Base-by-base conservation (phyloP, 2,113 vertebrate genomes). In the Aix galericulata region DNA sequence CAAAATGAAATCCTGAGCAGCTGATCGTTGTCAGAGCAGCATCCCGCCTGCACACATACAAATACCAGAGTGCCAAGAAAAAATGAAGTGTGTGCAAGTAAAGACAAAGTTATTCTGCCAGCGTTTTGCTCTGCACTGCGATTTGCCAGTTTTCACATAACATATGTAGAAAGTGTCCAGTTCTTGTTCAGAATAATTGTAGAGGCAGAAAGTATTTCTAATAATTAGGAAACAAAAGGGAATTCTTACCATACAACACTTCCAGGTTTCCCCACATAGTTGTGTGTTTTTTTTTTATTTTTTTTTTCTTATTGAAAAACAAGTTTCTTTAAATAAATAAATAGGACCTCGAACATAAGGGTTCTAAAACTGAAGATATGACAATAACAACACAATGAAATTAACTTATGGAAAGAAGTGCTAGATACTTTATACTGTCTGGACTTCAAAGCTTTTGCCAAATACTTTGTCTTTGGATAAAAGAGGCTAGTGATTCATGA, bases 361-460 rank as follows among this genome's bases (percentile, higher is more conserved):
- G 89, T 3, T 63, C 36, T 77, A 63, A 94, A 44, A 52, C 2
- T 81, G 40, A 93, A 95, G 53, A 89, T 31, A 11, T 58, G 67
- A 83, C 55, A 66, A 82, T 31, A 81, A 81, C 64, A 63, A 80
- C 29, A 55, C 53, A 73, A 89, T 73, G 50, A 94, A 91, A 94
- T 82, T 64, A 82, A 84, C 18, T 78, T 75, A 71, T n/a, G 17
- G 84, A 78, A 84, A 74, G 38, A 82, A 82, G 23, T 60, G 4
- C 12, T 75, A 21, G 17, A 9, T 53, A 76, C 81, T 86, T 88
- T 72, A 73, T 80, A 76, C 60, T 93, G n/a, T 22, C 26, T 53
- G 74, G 77, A 74, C 52, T 72, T 93, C 3, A 68, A 86, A 50
- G 79, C 46, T n/a, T 84, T 84, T 79, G 55, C 18, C 56, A 88